These are phyloP conservation scores for Caenorhabditis brenneri DNA, from an alignment of 1,140 invertebrate species.

Conservation along the genomic window DNA sequence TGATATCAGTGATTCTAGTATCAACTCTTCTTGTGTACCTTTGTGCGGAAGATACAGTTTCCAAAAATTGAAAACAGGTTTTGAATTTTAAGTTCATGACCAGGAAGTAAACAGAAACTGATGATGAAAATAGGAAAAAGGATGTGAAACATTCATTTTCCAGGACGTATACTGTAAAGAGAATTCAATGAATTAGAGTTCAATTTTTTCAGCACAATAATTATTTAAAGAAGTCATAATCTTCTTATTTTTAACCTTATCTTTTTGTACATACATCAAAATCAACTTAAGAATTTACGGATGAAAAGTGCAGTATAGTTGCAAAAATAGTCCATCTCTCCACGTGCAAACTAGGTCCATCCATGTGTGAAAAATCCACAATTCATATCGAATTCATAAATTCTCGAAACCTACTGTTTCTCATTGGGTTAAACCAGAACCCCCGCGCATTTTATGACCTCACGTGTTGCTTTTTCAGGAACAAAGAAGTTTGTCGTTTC, in stretches of 20 bases:
- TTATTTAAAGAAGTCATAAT: neutral
- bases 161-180: too few species aligned
- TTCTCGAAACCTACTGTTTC: conserved; percentile 3
- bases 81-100: neutral
- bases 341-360: conserved; percentile 2
- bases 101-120: neutral
- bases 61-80: neutral
- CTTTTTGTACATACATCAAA: conserved; percentile 6
- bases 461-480: conserved; percentile 13
- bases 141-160: too few species aligned
- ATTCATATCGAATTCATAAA: neutral
- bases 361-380: neutral
- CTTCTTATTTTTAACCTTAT: neutral
- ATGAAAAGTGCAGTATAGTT: conserved; percentile 7
- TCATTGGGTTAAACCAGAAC: neutral
- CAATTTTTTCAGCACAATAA: too few species aligned
- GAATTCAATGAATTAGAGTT: too few species aligned
- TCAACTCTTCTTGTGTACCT: too few species aligned
- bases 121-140: neutral
- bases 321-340: conserved; percentile 6
- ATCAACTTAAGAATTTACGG: neutral
- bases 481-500: conserved; percentile 32
- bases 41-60: too few species aligned
- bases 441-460: conserved; percentile 3
- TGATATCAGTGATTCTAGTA: too few species aligned